phyloP scores from a whole-genome alignment of 1,140 invertebrate genomes.

The Meteorus sp. region DNA sequence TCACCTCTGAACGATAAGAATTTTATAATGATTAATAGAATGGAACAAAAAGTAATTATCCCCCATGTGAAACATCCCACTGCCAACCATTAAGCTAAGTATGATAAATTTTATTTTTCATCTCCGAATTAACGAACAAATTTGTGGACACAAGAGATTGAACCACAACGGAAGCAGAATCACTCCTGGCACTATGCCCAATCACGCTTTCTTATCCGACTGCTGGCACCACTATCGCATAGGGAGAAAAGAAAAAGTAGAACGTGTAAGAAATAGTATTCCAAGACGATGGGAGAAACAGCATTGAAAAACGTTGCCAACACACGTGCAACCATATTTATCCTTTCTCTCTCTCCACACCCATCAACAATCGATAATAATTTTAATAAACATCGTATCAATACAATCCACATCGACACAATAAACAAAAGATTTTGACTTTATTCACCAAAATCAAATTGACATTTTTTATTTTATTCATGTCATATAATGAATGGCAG shows the following conservation, averaged over 20 bases:
- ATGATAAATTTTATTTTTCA: conserved; percentile 2
- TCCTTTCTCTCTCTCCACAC: background rate
- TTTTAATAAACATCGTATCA: background rate
- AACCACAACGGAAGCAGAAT: conserved; percentile 2
- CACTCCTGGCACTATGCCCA: conserved; percentile 4
- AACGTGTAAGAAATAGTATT: conserved; percentile 5
- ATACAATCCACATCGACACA: background rate
- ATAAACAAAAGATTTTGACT: no score
- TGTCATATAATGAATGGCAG: background rate
- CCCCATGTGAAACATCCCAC: no score
- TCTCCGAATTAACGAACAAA: conserved; percentile 13
- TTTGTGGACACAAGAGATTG: conserved; percentile 14
- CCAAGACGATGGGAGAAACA: conserved; percentile 7
- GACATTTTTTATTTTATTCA: no score
- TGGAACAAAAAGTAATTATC: background rate
- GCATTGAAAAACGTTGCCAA: background rate
- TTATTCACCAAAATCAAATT: no score
- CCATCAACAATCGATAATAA: background rate
- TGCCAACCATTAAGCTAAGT: background rate
- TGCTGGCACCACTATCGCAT: conserved; percentile 9
- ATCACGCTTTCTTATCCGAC: conserved; percentile 16
- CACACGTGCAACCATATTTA: conserved; percentile 11
- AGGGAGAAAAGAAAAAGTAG: background rate
- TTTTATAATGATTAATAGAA: no score
- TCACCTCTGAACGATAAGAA: no score